Base-by-base conservation (phyloP, 2,888 invertebrate species). In the Epinotia ramella region DNA sequence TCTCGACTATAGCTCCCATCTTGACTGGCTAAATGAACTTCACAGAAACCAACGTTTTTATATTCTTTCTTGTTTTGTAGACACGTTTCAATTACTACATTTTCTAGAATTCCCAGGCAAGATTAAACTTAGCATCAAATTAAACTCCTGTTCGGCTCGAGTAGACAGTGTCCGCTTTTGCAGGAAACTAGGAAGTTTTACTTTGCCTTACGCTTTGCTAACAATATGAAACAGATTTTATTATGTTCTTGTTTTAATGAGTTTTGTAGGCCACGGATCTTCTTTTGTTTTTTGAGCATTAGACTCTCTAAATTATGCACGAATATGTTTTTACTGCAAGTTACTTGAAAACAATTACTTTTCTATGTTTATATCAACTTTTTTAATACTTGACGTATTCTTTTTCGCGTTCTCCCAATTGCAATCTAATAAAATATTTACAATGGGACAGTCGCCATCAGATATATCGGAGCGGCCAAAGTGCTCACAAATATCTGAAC, bases 181-280 rank as follows among this genome's bases (percentile, higher is more conserved):
- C 44, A 59, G 49, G 28, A 49, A 59, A 57, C 59, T 44, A 57
- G 40, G 20, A 44, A 67, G 40, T 68, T 68, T 44, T 6, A 20
- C 56, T 57, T 57, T 40, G 57, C 18, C 33, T 40, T 57, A 16
- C 57, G 67, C 20, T 68, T 24, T 44, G 44, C 40, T 57, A 67
- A 67, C 67, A 20, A 56, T 33, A 56, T 20, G 44, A 59, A 68
- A 40, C 33, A 59, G 68, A 57, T 44, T 57, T 57, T 59, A 59
- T 59, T 59, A 57, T 68, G 16, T 53, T 7, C 7, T 53, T 53
- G 6, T n/a, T 7, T 6, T 53, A 53, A 53, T n/a, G n/a, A 53
- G 53, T 53, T 53, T 53, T 53, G n/a, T 53, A 49, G 49, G 16
- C n/a, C 16, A 49, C 5, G 16, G 49, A 6, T 49, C 4, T 3